Conservation (phyloP, 64 coral and sea anemone species). For the Porites australiensis region DNA sequence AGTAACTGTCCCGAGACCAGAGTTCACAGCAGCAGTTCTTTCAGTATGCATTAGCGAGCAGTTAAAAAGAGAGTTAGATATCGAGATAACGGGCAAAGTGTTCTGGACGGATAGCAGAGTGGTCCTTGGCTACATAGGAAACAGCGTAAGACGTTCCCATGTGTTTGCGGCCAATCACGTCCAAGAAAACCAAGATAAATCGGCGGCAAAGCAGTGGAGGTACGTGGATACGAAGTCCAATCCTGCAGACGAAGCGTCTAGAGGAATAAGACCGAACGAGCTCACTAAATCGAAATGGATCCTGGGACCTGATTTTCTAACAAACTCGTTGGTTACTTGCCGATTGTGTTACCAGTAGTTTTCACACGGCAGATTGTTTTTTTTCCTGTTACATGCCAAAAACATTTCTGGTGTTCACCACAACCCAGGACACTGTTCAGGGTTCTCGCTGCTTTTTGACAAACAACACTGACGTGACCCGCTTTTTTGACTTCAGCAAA, state of each 20-base stretch:
- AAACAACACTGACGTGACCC: too few species aligned
- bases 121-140: background rate
- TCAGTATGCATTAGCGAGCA: background rate
- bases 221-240: conserved; percentile 38
- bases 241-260: conserved; percentile 44
- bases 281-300: conserved; percentile 33
- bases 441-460: too few species aligned
- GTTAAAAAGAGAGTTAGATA: background rate
- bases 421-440: too few species aligned
- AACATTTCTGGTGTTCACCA: too few species aligned
- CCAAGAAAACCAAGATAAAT: background rate
- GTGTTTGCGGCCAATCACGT: background rate
- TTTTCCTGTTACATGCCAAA: too few species aligned
- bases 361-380: too few species aligned
- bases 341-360: too few species aligned
- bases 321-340: too few species aligned
- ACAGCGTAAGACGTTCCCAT: background rate
- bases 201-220: conserved; percentile 34
- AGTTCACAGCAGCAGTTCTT: background rate
- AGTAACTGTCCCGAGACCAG: background rate
- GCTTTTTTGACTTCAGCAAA: too few species aligned
- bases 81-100: background rate
- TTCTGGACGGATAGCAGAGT: background rate
- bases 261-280: conserved; percentile 6
- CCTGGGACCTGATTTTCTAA: conserved; percentile 34